Base-by-base conservation (phyloP, 2,113 vertebrate genomes). In the Misgurnus mizolepis region DNA sequence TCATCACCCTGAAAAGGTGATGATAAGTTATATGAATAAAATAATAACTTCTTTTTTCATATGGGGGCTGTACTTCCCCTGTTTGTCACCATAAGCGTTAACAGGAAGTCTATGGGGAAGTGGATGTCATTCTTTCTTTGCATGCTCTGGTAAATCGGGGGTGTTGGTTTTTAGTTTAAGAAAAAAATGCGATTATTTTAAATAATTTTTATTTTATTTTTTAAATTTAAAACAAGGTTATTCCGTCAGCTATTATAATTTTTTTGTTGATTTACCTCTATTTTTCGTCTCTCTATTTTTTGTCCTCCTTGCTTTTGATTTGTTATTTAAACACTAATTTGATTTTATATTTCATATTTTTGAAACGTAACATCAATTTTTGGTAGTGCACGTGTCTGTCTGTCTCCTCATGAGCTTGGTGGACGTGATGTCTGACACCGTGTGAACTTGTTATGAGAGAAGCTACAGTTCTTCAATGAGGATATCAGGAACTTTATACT, bases 31-130 rank as follows among this genome's bases (percentile, higher is more conserved):
- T 64, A 34, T 34, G 27, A 34, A 2, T 34, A 45, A 65, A 62
- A 64, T 71, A 68, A 47, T 78, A 22, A 34, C 49, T 66, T 72
- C 0, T 64, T 76, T 77, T 80, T 18, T 49, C 60, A 70, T 65
- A 61, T 41, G 64, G 49, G 49, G 65, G 72, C 75, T 77, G 83
- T 84, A 87, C 85, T 89, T 86, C 86, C 85, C 85, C 83, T 86
- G 68, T 83, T 83, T 72, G 64, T 69, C 67, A 68, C 66, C 61
- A 83, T 65, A 73, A 82, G 78, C 55, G 86, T 89, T 83, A 87
- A 90, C 91, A 92, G 90, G 89, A 92, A 92, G 83, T 71, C 67
- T 71, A 85, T 76, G 76, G 86, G 89, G 91, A 92, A 90, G 89
- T 90, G 60, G 50, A 70, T 62, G 76, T 78, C 74, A 76, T 89